Evolutionary conservation across 2,797 vertebrate genomes (phyloP).

Genomic region (Peromyscus eremicus): DNA sequence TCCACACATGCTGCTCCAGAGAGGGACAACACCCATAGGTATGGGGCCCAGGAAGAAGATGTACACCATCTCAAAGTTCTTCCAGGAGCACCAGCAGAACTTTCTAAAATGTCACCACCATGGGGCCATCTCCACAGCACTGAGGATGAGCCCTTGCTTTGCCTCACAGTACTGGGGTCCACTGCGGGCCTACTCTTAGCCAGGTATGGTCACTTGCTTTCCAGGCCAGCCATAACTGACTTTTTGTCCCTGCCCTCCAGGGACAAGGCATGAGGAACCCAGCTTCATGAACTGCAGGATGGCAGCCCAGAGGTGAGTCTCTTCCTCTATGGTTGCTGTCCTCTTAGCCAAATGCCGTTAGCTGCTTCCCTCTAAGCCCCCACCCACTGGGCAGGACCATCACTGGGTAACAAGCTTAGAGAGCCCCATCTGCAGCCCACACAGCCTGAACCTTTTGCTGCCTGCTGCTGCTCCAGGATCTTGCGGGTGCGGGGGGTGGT

Average conservation of each 20-base stretch:
- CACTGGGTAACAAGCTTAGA: too few species aligned
- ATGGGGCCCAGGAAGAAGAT: neutral
- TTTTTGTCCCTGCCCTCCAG: neutral
- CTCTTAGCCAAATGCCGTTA: neutral
- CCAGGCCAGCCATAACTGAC: neutral
- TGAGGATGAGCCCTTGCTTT: neutral
- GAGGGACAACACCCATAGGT: neutral
- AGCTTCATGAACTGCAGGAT: neutral
- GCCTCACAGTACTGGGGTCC: neutral
- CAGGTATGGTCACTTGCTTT: accelerated
- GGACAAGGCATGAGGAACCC: neutral
- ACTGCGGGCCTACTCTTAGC: neutral
- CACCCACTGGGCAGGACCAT: neutral
- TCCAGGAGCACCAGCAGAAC: neutral
- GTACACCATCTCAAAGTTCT: neutral
- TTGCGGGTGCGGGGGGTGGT: slow-evolving; percentile 95
- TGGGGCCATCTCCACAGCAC: neutral
- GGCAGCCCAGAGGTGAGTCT: neutral
- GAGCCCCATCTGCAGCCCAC: neutral
- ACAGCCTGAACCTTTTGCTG: slow-evolving; percentile 91
- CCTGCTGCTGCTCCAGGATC: slow-evolving; percentile 96
- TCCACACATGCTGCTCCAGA: neutral
- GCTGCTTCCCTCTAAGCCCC: neutral
- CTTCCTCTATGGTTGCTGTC: neutral
- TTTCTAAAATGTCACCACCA: neutral